Evolutionary conservation across 1,140 invertebrate genomes (phyloP).

Genomic region (Metopolophium dirhodum): DNA sequence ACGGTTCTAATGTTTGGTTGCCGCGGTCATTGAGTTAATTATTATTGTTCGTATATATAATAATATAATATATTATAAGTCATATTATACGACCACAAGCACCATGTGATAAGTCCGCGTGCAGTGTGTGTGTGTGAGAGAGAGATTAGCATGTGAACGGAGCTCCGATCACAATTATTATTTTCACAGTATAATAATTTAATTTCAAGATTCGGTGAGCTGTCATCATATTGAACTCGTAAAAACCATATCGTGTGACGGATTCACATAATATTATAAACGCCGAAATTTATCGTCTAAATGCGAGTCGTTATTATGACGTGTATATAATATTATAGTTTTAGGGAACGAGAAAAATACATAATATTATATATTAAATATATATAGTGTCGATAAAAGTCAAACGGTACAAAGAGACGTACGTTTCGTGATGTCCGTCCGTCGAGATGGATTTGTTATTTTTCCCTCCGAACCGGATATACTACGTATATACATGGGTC

Average conservation of each 20-base stretch:
- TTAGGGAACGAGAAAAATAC: not conserved
- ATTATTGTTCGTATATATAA: not conserved
- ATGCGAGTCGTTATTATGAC: not conserved
- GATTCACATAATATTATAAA: slow-evolving; percentile 33
- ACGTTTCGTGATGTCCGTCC: slow-evolving; percentile 43
- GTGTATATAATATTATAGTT: not conserved
- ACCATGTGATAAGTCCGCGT: slow-evolving; percentile 1
- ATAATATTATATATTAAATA: not conserved
- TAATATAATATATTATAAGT: not conserved
- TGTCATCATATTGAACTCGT: slow-evolving; percentile 47
- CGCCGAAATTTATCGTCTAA: slow-evolving; percentile 48
- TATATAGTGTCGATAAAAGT: slow-evolving; percentile 3
- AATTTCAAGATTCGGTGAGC: slow-evolving; percentile 4
- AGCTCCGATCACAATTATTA: slow-evolving; percentile 24
- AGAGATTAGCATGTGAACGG: slow-evolving; percentile 26
- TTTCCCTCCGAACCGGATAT: slow-evolving; percentile 11
- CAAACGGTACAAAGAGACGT: not conserved
- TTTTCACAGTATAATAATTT: slow-evolving; percentile 18
- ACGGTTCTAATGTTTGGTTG: not conserved
- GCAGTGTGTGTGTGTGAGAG: not conserved
- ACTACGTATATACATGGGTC: no score
- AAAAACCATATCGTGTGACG: slow-evolving; percentile 39
- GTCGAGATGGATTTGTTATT: slow-evolving; percentile 42
- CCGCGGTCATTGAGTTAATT: slow-evolving; percentile 40
- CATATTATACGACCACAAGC: not conserved